Evolutionary conservation across 2,113 vertebrate species (phyloP).

Genomic region (Oncorhynchus tshawytscha): DNA sequence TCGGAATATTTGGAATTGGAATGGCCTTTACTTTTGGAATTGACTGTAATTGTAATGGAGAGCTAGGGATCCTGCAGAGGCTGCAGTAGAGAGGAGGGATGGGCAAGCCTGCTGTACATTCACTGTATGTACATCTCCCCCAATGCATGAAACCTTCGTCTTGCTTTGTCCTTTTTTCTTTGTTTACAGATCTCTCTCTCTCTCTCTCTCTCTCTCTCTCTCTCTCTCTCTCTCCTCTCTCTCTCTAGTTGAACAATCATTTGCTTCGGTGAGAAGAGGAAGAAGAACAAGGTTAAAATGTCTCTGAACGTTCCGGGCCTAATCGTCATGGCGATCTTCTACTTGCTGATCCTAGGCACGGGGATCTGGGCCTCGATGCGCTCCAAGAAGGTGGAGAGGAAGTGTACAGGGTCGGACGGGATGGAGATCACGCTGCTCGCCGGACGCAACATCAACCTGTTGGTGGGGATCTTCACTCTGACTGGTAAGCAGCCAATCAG

Average conservation of each 20-base stretch:
- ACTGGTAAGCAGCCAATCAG: constrained; percentile 36
- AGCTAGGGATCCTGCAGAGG: too few species aligned
- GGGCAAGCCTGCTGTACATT: too few species aligned
- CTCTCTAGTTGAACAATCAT: constrained; percentile 3
- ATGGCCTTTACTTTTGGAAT: too few species aligned
- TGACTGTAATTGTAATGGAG: too few species aligned
- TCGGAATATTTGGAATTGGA: too few species aligned
- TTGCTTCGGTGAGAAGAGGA: not conserved
- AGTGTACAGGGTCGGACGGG: constrained; percentile 55
- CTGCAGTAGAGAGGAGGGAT: too few species aligned
- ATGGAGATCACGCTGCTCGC: constrained; percentile 81
- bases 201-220: not conserved
- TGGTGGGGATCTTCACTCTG: constrained; percentile 76
- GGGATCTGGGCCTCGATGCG: constrained; percentile 83
- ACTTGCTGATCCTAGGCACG: constrained; percentile 70
- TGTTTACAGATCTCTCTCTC: not conserved
- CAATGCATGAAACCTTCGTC: too few species aligned
- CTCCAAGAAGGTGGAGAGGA: constrained; percentile 73
- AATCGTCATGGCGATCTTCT: constrained; percentile 74
- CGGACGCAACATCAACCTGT: constrained; percentile 75
- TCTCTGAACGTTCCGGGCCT: constrained; percentile 65
- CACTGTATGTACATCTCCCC: too few species aligned
- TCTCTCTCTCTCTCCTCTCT: constrained; percentile 15
- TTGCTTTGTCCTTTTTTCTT: too few species aligned
- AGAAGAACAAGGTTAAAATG: constrained; percentile 42